Base-by-base conservation (phyloP, 2,113 vertebrate species). In the Orientallactaga bullata region DNA sequence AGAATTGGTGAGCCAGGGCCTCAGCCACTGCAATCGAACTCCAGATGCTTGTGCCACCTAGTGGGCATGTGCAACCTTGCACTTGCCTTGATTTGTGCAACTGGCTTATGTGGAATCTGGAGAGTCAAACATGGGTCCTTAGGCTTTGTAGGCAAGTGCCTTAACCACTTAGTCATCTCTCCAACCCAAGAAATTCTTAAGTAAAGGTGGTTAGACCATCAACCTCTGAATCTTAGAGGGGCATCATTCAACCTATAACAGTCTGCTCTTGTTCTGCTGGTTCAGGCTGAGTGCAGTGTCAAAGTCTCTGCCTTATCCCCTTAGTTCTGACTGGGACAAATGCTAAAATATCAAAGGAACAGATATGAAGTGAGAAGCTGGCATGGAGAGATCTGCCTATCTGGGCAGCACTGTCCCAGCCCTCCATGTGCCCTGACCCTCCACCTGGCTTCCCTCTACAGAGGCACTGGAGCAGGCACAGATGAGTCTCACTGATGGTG, bases 401-500 rank as follows among this genome's bases (percentile, higher is more conserved):
- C 15, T 55, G 55, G 12, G 55, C 12, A 24, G 76, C 63, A 12
- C n/a, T 9, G 21, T 1, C 39, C 2, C 21, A 71, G 83, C 55
- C 71, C 68, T 37, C 2, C 37, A 17, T 15, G 69, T 9, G 26
- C 58, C 9, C n/a, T 21, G 37, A 88, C 35, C 28, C 39, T 85
- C 61, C 4, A 1, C 8, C 15, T 23, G 24, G 15, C 28, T 61
- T 68, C 58, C n/a, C 63, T n/a, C 1, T 1, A 12, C 0, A 68
- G 26, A 30, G 21, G 21, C 28, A 28, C 37, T 61, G 69, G 58
- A 24, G 4, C 32, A 60, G n/a, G 39, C 7, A 1, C 5, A 23
- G 42, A 7, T 0, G 2, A 23, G 15, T 20, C n/a, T 85, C 51
- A 23, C 1, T 10, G 6, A 30, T 63, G 28, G 1, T 12, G 12